Percentiles rank a stretch among this genome's conserved stretches.
phyloP scores from a whole-genome alignment of 2,888 invertebrate genomes.

The Cerastis leucographa region DNA sequence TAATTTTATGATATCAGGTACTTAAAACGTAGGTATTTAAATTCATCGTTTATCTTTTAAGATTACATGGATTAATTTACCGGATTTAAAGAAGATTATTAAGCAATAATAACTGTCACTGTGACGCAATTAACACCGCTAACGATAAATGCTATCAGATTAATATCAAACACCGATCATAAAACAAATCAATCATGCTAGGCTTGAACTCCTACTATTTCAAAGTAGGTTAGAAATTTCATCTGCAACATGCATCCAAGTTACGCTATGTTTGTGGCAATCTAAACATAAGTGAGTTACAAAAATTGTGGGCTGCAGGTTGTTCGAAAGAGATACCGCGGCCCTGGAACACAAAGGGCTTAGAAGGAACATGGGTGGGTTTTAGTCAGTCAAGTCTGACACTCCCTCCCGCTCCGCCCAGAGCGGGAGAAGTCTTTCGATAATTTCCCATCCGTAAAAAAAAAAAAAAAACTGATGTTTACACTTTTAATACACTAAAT shows the following conservation, averaged over 20 bases:
- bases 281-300: not conserved
- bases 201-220: not conserved
- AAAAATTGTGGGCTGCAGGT: too few species aligned
- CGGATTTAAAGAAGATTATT: conserved; percentile 2
- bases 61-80: not conserved
- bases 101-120: not conserved
- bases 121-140: not conserved
- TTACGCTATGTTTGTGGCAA: not conserved
- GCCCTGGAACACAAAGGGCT: too few species aligned
- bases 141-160: not conserved
- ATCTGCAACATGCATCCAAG: not conserved
- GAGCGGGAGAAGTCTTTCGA: too few species aligned
- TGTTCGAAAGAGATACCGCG: too few species aligned
- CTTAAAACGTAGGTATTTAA: conserved; percentile 10
- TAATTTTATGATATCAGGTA: not conserved
- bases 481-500: too few species aligned
- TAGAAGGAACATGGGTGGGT: too few species aligned
- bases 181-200: not conserved
- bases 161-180: not conserved
- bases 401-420: too few species aligned
- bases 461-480: too few species aligned
- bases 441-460: too few species aligned
- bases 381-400: too few species aligned
- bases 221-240: not conserved
- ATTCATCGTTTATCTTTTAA: conserved; percentile 26